phyloP scores from a whole-genome alignment of 2,888 invertebrate genomes.

The Gastrophysa polygoni region DNA sequence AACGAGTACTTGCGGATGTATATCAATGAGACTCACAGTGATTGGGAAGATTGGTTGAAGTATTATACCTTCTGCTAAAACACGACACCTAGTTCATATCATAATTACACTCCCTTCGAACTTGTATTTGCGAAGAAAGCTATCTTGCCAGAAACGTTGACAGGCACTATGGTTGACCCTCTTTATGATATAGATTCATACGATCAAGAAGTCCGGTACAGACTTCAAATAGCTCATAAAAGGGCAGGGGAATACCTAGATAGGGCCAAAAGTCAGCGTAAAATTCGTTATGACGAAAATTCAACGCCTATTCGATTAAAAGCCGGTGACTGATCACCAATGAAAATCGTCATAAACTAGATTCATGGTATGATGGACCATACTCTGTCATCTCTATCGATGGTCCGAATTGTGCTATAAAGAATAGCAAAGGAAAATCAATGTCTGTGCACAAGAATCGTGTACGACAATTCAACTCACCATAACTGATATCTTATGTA shows the following conservation, averaged over 20 bases:
- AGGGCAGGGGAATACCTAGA: conserved; percentile 16
- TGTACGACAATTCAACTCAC: too few species aligned
- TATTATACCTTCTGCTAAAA: conserved; percentile 31
- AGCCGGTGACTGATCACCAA: conserved; percentile 8
- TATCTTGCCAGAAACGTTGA: conserved; percentile 8
- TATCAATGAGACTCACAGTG: conserved; percentile 15
- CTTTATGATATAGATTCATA: conserved; percentile 30
- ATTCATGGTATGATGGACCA: too few species aligned
- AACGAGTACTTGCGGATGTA: too few species aligned
- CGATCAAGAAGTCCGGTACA: conserved; percentile 23
- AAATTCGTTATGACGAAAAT: conserved; percentile 13
- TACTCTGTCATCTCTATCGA: too few species aligned
- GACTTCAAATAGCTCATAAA: conserved; percentile 24
- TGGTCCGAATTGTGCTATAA: too few species aligned
- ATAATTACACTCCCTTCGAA: too few species aligned
- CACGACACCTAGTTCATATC: too few species aligned
- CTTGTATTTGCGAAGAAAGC: conserved; percentile 26
- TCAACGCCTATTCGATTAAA: neutral
- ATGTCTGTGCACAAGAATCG: too few species aligned
- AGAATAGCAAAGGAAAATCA: too few species aligned
- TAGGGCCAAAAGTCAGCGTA: conserved; percentile 19
- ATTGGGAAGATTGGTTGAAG: conserved; percentile 27
- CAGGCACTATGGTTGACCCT: conserved; percentile 10
- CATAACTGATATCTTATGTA: too few species aligned
- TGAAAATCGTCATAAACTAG: conserved; percentile 7